Evolutionary conservation across 1,140 invertebrate genomes (phyloP).

Genomic region (Drosophila kohkoa): DNA sequence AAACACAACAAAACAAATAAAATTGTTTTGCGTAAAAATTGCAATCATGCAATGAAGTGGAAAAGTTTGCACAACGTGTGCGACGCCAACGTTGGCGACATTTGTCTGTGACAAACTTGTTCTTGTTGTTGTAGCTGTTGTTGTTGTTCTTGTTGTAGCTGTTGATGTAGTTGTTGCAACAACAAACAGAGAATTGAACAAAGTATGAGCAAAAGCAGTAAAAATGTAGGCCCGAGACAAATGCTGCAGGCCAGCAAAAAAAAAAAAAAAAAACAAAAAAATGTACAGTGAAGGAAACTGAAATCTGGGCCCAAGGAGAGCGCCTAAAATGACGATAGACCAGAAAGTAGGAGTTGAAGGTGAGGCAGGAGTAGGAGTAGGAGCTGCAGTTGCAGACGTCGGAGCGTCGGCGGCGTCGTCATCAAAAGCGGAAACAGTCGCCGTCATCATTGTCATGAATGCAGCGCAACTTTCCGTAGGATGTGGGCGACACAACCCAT

Average conservation of each 20-base stretch:
- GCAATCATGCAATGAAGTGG: slow-evolving; percentile 80
- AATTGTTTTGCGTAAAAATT: slow-evolving; percentile 82
- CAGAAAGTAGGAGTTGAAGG: too few species aligned
- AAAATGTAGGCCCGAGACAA: slow-evolving; percentile 50
- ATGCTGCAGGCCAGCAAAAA: slow-evolving; percentile 30
- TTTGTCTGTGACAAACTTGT: slow-evolving; percentile 63
- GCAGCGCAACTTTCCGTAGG: slow-evolving; percentile 42
- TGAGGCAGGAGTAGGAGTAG: slow-evolving; percentile 5
- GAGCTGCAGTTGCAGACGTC: background rate
- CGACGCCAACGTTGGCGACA: slow-evolving; percentile 37
- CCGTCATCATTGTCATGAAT: slow-evolving; percentile 75
- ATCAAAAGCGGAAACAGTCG: slow-evolving; percentile 67
- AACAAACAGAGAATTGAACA: slow-evolving; percentile 41
- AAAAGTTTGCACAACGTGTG: slow-evolving; percentile 78
- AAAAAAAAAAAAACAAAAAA: background rate
- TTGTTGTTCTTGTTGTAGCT: slow-evolving; percentile 14
- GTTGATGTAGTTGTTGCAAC: slow-evolving; percentile 29
- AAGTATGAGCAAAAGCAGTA: slow-evolving; percentile 29
- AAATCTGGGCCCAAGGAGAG: slow-evolving; percentile 42
- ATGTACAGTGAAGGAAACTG: background rate
- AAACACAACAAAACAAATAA: slow-evolving; percentile 70
- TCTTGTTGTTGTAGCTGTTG: slow-evolving; percentile 38
- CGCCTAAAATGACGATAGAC: slow-evolving; percentile 62
- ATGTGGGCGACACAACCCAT: slow-evolving; percentile 5
- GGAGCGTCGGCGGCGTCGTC: slow-evolving; percentile 30